These are phyloP conservation scores for Chamaetylas fuelleborni DNA, from an alignment of 2,113 vertebrate species.

Conservation along the genomic window DNA sequence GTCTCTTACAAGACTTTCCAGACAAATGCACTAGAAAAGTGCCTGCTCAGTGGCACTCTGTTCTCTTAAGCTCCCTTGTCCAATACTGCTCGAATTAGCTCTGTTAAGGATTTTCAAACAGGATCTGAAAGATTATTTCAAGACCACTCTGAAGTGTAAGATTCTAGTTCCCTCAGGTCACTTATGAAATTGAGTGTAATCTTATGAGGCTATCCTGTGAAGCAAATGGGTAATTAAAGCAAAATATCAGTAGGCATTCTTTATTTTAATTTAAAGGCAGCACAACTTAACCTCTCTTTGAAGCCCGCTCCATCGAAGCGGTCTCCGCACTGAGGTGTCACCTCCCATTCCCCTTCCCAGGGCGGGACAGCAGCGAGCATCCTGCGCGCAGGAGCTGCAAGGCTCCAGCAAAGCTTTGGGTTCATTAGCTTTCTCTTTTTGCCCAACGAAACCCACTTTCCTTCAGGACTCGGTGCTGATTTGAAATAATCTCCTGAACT, in stretches of 20 bases:
- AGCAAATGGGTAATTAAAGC: not conserved
- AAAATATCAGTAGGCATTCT: not conserved
- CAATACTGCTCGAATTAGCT: not conserved
- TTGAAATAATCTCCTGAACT: not conserved
- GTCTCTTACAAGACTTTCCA: not conserved
- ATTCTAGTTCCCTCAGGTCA: not conserved
- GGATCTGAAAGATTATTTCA: not conserved
- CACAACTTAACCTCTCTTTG: not conserved
- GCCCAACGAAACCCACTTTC: not conserved
- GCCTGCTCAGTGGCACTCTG: not conserved
- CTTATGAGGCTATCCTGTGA: not conserved
- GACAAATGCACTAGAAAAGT: not conserved
- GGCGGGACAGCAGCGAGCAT: not conserved
- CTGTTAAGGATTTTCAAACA: not conserved
- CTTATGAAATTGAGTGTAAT: not conserved
- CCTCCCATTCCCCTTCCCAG: not conserved
- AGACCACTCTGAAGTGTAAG: not conserved
- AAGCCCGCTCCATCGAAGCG: not conserved
- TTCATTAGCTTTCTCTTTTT: not conserved
- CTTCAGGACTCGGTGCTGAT: not conserved
- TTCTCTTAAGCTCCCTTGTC: not conserved
- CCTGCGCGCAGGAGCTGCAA: not conserved
- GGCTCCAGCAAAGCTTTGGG: not conserved
- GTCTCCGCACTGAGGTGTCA: rapidly evolving
- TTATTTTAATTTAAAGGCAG: not conserved